Percentiles rank a stretch among this genome's conserved stretches.
Evolutionary conservation across 2,888 invertebrate species (phyloP).

Genomic region (Uropetala carovei): DNA sequence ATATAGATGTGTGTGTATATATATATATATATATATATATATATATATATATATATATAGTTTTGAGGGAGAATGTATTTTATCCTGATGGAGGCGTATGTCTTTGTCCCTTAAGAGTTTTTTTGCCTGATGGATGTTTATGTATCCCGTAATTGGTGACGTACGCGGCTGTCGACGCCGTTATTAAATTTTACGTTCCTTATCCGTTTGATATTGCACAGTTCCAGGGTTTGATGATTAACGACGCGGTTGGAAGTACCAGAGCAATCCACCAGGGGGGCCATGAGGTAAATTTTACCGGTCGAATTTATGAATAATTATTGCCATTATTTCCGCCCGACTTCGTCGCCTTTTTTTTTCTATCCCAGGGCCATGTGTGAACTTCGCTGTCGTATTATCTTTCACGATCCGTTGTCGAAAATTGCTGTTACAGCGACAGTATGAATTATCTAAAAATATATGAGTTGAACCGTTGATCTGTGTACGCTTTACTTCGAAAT

Average conservation of each 20-base stretch:
- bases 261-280: background rate
- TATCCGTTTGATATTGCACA: constrained; percentile 23
- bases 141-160: constrained; percentile 26
- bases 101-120: background rate
- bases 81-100: background rate
- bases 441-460: too few relatives aligned
- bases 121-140: constrained; percentile 6
- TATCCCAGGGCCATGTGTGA: too few relatives aligned
- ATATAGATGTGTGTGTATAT: constrained; percentile 10
- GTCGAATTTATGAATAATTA: constrained; percentile 13
- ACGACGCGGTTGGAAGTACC: background rate
- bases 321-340: background rate
- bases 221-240: background rate
- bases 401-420: too few relatives aligned
- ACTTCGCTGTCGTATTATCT: too few relatives aligned
- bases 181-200: constrained; percentile 14
- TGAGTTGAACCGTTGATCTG: too few relatives aligned
- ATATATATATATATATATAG: too few relatives aligned
- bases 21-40: too few relatives aligned
- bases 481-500: too few relatives aligned
- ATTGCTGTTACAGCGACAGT: too few relatives aligned
- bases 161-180: background rate
- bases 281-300: background rate
- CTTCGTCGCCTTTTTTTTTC: too few relatives aligned
- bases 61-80: background rate